Conservation (phyloP, 2,797 vertebrate genomes). For the Acropternis orthonyx region DNA sequence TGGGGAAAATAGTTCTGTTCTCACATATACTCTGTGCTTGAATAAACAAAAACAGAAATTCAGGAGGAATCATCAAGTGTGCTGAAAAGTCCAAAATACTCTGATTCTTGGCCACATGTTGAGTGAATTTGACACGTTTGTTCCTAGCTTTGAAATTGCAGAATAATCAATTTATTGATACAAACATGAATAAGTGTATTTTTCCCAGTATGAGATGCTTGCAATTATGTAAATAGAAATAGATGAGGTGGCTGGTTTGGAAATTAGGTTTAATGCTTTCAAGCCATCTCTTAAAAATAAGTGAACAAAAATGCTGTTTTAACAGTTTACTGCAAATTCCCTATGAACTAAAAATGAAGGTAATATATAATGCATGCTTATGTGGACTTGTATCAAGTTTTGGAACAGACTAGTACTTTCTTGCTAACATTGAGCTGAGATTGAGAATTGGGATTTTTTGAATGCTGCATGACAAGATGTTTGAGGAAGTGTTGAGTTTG, state of each 20-base stretch:
- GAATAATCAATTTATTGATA: background rate
- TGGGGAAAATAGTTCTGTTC: background rate
- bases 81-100: background rate
- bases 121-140: background rate
- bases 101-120: background rate
- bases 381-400: background rate
- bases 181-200: background rate
- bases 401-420: background rate
- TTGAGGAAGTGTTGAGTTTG: background rate
- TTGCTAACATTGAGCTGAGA: background rate
- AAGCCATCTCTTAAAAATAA: background rate
- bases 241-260: background rate
- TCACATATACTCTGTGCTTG: background rate
- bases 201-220: background rate
- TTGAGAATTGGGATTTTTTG: background rate
- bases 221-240: background rate
- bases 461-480: background rate
- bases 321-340: background rate
- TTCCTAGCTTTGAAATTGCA: background rate
- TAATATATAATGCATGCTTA: background rate
- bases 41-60: background rate
- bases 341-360: background rate
- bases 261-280: background rate
- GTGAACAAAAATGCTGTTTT: background rate
- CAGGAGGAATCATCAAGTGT: background rate